Conservation (phyloP, 2,797 vertebrate genomes). For the Syndactyla subalaris region DNA sequence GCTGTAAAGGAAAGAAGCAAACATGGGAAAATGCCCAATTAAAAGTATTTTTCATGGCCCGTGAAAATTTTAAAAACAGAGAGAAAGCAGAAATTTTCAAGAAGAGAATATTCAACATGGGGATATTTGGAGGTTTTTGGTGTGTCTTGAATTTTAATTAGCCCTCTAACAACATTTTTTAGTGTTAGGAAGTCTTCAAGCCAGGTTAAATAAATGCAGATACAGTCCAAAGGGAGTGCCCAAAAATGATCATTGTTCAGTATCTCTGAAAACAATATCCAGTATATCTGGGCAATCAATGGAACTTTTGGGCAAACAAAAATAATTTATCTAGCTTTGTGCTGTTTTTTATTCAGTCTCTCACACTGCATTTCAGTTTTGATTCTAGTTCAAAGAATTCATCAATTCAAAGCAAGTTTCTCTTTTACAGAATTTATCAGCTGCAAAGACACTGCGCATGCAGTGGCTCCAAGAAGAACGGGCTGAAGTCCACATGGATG, state of each 20-base stretch:
- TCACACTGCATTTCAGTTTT: not conserved
- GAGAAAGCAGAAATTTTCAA: not conserved
- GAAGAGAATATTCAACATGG: not conserved
- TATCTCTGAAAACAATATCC: not conserved
- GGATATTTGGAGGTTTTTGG: not conserved
- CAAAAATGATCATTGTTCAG: not conserved
- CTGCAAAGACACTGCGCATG: not conserved
- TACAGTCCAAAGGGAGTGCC: not conserved
- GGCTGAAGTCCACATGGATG: not conserved
- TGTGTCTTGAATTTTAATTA: not conserved
- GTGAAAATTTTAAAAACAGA: not conserved
- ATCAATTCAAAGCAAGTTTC: accelerated
- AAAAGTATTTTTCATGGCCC: not conserved
- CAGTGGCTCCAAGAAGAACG: accelerated
- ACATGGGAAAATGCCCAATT: not conserved
- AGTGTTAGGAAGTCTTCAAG: not conserved
- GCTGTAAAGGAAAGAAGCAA: not conserved
- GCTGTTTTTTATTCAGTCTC: not conserved
- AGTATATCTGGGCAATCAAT: not conserved
- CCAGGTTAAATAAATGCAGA: not conserved
- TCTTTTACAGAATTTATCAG: not conserved
- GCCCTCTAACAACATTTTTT: not conserved
- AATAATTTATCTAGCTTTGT: not conserved
- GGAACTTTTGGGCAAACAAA: not conserved
- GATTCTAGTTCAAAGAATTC: not conserved